These are phyloP conservation scores for Leucophora obtusa DNA, from an alignment of 2,888 invertebrate species.

Conservation along the genomic window DNA sequence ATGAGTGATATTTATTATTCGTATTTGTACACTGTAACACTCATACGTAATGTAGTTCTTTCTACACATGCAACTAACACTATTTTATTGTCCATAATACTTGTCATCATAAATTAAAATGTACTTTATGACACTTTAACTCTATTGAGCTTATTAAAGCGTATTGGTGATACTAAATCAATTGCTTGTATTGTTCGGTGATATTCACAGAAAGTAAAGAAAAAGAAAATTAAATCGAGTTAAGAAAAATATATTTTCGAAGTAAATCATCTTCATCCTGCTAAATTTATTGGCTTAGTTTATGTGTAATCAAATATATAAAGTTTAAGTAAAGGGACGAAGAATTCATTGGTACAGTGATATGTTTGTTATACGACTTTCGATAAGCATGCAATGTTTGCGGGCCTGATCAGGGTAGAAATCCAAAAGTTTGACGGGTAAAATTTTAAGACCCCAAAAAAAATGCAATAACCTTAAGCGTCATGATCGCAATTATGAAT, in stretches of 20 bases:
- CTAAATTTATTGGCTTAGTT: conserved; percentile 20
- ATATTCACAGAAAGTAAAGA: neutral
- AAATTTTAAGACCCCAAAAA: too few species aligned
- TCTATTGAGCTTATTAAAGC: conserved; percentile 1
- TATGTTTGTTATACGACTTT: too few species aligned
- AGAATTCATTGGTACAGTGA: too few species aligned
- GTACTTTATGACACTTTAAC: conserved; percentile 14
- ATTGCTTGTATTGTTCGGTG: neutral
- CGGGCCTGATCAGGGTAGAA: too few species aligned
- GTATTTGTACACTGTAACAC: neutral
- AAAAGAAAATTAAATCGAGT: neutral
- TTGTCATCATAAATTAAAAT: conserved; percentile 42
- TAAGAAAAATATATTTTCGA: neutral
- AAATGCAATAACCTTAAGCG: too few species aligned
- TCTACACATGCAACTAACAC: too few species aligned
- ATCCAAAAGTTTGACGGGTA: too few species aligned
- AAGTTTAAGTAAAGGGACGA: neutral
- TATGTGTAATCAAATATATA: conserved; percentile 10
- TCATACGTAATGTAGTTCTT: conserved; percentile 17
- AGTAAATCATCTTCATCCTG: conserved; percentile 20
- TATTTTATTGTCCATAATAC: conserved; percentile 17
- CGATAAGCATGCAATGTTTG: too few species aligned
- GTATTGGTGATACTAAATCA: conserved; percentile 32
- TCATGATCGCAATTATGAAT: too few species aligned
- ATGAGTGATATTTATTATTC: conserved; percentile 11